phyloP scores from a whole-genome alignment of 2,797 vertebrate species.

The Chrysolophus pictus region DNA sequence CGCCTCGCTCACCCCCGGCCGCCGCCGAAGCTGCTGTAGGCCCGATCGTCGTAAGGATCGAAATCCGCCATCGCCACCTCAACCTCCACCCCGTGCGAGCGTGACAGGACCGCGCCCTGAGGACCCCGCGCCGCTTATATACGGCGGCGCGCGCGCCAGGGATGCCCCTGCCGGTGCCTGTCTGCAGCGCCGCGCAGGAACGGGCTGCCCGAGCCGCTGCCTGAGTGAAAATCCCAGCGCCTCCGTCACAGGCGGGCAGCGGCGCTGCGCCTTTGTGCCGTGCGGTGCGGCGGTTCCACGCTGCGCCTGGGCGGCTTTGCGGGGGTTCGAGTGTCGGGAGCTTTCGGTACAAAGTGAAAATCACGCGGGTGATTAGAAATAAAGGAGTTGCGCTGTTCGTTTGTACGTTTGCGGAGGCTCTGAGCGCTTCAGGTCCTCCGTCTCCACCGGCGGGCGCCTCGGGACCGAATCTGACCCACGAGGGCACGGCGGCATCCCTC shows the following conservation, averaged over 20 bases:
- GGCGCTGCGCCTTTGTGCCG: background rate
- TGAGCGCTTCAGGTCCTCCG: background rate
- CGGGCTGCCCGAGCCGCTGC: constrained; percentile 70
- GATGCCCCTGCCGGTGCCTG: constrained; percentile 71
- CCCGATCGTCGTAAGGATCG: constrained; percentile 94
- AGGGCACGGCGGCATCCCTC: no score
- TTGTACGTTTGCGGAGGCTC: background rate
- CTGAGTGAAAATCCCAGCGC: constrained; percentile 44
- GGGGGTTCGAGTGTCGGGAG: no score
- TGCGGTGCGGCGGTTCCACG: background rate
- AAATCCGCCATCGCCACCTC: constrained; percentile 95
- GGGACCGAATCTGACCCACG: no score
- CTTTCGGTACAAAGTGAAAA: no score
- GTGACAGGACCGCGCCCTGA: constrained; percentile 83
- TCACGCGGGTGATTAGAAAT: background rate
- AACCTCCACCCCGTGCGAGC: constrained; percentile 85
- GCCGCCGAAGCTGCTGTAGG: constrained; percentile 94
- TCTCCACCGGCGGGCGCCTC: no score
- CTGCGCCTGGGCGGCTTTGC: no score
- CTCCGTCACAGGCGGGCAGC: background rate
- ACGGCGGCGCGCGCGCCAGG: constrained; percentile 9
- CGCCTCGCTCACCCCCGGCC: constrained; percentile 87
- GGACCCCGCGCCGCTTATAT: constrained; percentile 76
- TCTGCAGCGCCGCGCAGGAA: background rate
- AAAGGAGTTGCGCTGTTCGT: background rate